Conservation (phyloP, 2,797 vertebrate genomes). For the Clarias laeviceps region DNA sequence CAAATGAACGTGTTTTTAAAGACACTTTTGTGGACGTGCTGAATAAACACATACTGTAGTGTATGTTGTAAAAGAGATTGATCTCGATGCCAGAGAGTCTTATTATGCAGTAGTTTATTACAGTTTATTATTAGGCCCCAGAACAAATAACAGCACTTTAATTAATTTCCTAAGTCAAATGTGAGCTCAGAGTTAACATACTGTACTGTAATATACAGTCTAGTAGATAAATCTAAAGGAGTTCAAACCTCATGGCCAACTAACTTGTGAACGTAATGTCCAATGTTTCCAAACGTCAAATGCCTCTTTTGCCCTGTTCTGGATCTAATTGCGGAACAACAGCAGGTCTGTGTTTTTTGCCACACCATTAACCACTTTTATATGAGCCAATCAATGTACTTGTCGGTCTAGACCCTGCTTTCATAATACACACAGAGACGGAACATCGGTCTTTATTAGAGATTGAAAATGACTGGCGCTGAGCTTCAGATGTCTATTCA, state of each 20-base stretch:
- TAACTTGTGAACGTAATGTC: background rate
- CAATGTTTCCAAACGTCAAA: background rate
- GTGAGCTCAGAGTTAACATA: background rate
- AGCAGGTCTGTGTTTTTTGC: background rate
- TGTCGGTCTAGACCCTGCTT: background rate
- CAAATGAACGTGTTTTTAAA: background rate
- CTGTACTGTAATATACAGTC: no score
- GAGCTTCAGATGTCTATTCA: slow-evolving; percentile 28
- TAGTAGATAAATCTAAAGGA: background rate
- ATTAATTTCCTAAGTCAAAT: background rate
- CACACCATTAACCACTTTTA: background rate
- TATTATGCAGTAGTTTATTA: background rate
- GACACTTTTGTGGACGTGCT: background rate
- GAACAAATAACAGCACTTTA: background rate
- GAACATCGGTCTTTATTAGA: background rate
- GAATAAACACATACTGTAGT: background rate
- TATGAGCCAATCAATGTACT: background rate
- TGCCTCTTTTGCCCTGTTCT: background rate
- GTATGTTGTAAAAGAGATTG: background rate
- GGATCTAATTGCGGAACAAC: background rate
- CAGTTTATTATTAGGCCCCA: background rate
- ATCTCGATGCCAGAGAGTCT: background rate
- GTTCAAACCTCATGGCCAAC: background rate
- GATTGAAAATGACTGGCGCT: background rate
- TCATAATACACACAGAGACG: background rate